A percentile compares a stretch with the other conserved stretches of the same genome.
Conservation (phyloP, 2,113 vertebrate species). For the Psittacara wagleri region DNA sequence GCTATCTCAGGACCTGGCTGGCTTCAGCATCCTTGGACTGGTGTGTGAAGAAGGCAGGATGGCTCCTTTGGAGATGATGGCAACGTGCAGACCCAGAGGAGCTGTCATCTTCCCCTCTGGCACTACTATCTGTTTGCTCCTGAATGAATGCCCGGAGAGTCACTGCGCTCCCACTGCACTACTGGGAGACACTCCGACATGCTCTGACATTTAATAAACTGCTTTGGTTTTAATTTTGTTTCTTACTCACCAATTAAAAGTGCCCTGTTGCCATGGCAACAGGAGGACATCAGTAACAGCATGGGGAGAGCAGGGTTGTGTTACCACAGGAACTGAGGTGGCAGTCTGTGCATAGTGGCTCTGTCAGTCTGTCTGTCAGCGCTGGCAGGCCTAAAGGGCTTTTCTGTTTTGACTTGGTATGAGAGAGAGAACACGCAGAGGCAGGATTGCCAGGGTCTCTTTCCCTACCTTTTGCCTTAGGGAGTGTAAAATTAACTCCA, state of each 20-base stretch:
- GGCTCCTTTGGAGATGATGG: not conserved
- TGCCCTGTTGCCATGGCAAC: not conserved
- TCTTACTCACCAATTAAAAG: not conserved
- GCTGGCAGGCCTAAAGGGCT: not conserved
- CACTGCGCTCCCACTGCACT: rapidly evolving
- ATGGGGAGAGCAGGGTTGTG: not conserved
- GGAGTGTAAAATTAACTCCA: not conserved
- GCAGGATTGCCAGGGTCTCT: not conserved
- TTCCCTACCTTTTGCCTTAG: not conserved
- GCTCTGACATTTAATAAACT: not conserved
- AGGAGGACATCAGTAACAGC: not conserved
- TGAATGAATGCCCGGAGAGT: rapidly evolving
- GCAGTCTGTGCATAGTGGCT: not conserved
- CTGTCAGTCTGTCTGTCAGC: not conserved
- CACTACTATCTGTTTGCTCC: not conserved
- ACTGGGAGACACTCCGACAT: not conserved
- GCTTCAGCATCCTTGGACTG: not conserved
- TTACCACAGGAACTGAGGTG: not conserved
- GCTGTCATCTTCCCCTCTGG: not conserved
- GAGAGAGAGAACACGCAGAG: not conserved
- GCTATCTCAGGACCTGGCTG: not conserved
- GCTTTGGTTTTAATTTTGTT: not conserved
- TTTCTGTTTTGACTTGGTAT: not conserved
- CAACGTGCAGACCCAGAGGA: not conserved
- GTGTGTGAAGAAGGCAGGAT: not conserved